Evolutionary conservation across 2,113 vertebrate species (phyloP).

Genomic region (Sapajus apella): DNA sequence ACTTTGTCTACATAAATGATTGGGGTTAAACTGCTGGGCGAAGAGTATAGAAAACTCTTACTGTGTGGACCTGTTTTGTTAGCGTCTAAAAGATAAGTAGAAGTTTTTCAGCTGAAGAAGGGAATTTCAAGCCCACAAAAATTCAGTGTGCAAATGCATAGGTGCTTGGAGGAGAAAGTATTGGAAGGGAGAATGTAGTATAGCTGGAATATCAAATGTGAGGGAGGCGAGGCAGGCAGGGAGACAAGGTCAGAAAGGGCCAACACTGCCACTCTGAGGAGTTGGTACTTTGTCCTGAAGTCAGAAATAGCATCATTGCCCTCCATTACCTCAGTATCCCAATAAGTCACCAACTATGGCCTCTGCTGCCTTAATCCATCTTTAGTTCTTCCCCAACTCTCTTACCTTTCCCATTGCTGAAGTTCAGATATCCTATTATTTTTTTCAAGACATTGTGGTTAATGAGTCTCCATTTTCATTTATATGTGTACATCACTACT

Average conservation of each 20-base stretch:
- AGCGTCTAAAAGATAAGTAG: not conserved
- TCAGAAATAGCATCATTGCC: not conserved
- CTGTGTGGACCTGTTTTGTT: slow-evolving; percentile 27
- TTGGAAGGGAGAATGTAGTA: not conserved
- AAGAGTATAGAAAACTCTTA: not conserved
- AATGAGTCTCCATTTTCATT: not conserved
- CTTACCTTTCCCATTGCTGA: not conserved
- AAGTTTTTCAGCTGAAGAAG: not conserved
- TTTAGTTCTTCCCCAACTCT: not conserved
- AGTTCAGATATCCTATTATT: not conserved
- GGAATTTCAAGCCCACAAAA: not conserved
- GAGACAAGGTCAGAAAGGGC: not conserved
- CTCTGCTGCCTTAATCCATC: accelerated
- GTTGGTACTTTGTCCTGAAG: not conserved
- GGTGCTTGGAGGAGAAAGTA: not conserved
- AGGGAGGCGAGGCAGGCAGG: not conserved
- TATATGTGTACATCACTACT: not conserved
- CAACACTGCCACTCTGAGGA: not conserved
- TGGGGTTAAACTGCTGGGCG: not conserved
- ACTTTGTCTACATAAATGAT: not conserved
- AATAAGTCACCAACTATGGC: not conserved
- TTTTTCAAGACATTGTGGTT: not conserved
- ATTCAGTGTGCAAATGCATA: not conserved
- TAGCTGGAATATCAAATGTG: not conserved
- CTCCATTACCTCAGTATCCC: not conserved